Conservation (phyloP, 2,113 vertebrate genomes). For the Lontra canadensis region DNA sequence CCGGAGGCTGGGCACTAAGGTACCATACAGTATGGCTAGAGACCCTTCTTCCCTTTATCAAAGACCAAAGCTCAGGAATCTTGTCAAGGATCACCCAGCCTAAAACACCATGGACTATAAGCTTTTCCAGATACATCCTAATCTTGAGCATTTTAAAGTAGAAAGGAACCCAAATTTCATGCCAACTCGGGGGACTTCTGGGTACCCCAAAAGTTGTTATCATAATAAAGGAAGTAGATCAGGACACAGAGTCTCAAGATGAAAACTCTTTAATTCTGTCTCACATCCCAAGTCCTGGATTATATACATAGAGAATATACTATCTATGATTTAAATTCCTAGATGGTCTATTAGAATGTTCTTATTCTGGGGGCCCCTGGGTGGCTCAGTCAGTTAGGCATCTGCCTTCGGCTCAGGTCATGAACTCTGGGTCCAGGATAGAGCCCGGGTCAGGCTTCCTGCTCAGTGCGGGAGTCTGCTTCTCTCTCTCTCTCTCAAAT, state of each 20-base stretch:
- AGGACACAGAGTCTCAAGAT: not conserved
- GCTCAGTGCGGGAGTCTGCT: not conserved
- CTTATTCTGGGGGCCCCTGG: not conserved
- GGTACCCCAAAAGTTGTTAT: not conserved
- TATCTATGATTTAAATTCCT: constrained; percentile 48
- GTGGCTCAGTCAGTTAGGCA: not conserved
- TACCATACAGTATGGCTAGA: not conserved
- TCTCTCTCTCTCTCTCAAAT: not conserved
- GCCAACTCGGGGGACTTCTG: not conserved
- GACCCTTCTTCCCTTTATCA: not conserved
- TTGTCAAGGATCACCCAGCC: not conserved
- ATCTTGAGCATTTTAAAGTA: not conserved
- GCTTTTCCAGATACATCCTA: not conserved
- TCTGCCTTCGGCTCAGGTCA: not conserved
- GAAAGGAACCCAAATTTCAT: constrained; percentile 32
- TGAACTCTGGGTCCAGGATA: not conserved
- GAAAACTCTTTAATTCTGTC: constrained; percentile 5
- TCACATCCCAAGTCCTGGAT: not conserved
- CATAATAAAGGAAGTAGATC: not conserved
- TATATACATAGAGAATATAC: not conserved
- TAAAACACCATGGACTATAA: not conserved
- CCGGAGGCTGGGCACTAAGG: not conserved
- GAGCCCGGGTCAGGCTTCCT: not conserved
- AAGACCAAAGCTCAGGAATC: not conserved
- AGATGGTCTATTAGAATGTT: not conserved